phyloP scores from a whole-genome alignment of 53 echinoderm and acorn worm genomes.

The Paelopatides confundens region DNA sequence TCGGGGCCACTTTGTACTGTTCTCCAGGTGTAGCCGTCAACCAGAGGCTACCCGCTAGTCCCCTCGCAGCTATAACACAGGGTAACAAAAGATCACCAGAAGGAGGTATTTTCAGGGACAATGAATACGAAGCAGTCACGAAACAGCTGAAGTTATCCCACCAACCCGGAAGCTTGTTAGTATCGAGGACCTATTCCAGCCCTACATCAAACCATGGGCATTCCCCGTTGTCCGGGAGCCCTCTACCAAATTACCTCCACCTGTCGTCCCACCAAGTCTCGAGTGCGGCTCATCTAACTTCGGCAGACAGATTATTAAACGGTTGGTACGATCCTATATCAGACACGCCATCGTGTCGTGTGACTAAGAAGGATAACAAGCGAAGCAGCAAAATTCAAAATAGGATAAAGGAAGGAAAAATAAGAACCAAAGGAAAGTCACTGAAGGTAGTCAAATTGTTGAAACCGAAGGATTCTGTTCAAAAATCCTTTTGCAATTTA shows the following conservation, averaged over 20 bases:
- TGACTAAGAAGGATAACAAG: neutral
- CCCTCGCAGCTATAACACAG: neutral
- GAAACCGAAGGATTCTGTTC: neutral
- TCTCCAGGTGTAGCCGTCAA: neutral
- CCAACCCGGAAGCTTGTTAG: neutral
- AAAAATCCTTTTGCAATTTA: neutral
- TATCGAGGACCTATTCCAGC: neutral
- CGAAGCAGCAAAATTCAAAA: neutral
- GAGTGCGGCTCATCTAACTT: neutral
- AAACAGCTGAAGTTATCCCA: constrained; percentile 28
- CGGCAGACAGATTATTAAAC: neutral
- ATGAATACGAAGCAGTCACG: constrained; percentile 28
- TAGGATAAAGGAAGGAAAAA: neutral
- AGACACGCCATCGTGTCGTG: neutral
- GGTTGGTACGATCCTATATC: constrained; percentile 36
- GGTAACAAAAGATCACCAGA: neutral
- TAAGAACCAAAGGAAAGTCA: neutral
- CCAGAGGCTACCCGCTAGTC: neutral
- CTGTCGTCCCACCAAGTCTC: neutral
- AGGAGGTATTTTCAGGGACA: neutral
- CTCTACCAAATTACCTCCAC: neutral
- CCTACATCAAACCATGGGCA: neutral
- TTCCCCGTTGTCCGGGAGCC: neutral
- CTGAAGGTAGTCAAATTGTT: constrained; percentile 7
- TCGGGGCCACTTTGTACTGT: neutral